Conservation (phyloP, 2,888 invertebrate species). For the Euplexia lucipara region DNA sequence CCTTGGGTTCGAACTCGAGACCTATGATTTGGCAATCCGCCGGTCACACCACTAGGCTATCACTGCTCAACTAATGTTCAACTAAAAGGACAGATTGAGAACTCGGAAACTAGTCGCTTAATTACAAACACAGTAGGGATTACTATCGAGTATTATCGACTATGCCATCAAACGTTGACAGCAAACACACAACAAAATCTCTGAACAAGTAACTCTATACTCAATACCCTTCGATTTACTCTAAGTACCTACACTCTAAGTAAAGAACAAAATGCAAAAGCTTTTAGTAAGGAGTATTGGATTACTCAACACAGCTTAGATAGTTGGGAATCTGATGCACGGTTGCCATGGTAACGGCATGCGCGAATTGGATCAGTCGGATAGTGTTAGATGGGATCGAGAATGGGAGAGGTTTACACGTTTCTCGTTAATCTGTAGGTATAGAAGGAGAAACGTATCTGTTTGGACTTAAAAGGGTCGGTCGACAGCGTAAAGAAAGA, state of each 20-base stretch:
- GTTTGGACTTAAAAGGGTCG: too few species aligned
- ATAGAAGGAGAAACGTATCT: not conserved
- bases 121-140: too few species aligned
- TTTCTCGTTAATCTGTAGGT: not conserved
- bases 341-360: slow-evolving; percentile 53
- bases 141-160: not conserved
- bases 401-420: slow-evolving; percentile 1
- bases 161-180: not conserved
- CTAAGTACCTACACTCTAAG: slow-evolving; percentile 30
- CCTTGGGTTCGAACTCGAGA: too few species aligned
- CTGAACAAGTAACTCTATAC: slow-evolving; percentile 46
- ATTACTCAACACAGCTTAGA: slow-evolving; percentile 50
- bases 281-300: slow-evolving; percentile 49
- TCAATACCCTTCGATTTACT: slow-evolving; percentile 24
- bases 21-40: too few species aligned
- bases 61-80: too few species aligned
- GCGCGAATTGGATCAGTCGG: slow-evolving; percentile 13
- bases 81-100: too few species aligned
- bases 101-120: too few species aligned
- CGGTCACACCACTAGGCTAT: too few species aligned
- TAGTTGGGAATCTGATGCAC: slow-evolving; percentile 17
- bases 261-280: slow-evolving; percentile 48
- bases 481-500: too few species aligned
- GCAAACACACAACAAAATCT: slow-evolving; percentile 22
- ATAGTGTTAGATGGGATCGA: slow-evolving; percentile 22